Evolutionary conservation across 2,797 vertebrate species (phyloP).

Genomic region (Pipistrellus pipistrellus): DNA sequence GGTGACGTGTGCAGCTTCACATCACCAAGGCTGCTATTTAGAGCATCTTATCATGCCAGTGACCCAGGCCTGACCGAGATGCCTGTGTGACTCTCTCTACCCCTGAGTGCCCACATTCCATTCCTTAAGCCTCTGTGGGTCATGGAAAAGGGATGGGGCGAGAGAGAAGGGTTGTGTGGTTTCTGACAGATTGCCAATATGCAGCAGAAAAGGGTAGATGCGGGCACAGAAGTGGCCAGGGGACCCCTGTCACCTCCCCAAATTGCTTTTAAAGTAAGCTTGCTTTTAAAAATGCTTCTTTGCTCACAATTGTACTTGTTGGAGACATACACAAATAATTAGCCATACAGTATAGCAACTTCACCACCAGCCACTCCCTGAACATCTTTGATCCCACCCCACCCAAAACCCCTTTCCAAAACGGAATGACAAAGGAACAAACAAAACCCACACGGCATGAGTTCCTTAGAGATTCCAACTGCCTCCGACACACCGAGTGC

Average conservation of each 20-base stretch:
- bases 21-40: slow-evolving; percentile 53
- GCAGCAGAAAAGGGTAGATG: not conserved
- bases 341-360: not conserved
- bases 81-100: slow-evolving; percentile 11
- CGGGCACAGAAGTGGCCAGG: not conserved
- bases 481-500: not conserved
- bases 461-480: not conserved
- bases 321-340: slow-evolving; percentile 43
- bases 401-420: slow-evolving; percentile 33
- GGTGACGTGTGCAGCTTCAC: not conserved
- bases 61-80: slow-evolving; percentile 46
- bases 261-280: not conserved
- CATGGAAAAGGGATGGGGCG: slow-evolving; percentile 6
- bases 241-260: not conserved
- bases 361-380: not conserved
- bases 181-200: slow-evolving; percentile 8
- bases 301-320: not conserved
- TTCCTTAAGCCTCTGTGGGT: slow-evolving; percentile 39
- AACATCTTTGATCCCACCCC: slow-evolving; percentile 23
- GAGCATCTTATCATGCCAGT: slow-evolving; percentile 60
- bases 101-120: slow-evolving; percentile 61
- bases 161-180: not conserved
- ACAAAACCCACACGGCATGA: slow-evolving; percentile 51
- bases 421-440: slow-evolving; percentile 42
- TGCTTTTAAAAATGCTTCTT: slow-evolving; percentile 49